Percentiles rank a stretch among this genome's conserved stretches.
These are phyloP conservation scores for Furcifer pardalis DNA, from an alignment of 2,797 vertebrate species.

Conservation along the genomic window DNA sequence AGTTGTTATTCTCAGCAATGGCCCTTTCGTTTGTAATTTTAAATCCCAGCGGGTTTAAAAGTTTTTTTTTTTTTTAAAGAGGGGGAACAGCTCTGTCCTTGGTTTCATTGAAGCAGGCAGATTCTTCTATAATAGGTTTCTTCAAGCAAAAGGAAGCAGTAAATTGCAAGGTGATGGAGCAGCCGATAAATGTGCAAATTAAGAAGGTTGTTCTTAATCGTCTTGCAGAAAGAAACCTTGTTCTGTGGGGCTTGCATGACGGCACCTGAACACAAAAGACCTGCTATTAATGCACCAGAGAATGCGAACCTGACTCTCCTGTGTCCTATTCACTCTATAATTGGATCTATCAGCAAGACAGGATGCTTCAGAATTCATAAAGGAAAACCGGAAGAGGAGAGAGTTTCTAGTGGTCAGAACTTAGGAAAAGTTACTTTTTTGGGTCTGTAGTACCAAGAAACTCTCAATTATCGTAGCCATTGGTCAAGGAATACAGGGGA, in stretches of 20 bases:
- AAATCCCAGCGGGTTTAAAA: slow-evolving; percentile 45
- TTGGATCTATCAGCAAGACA: slow-evolving; percentile 34
- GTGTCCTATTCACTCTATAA: slow-evolving; percentile 13
- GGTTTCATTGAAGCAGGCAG: slow-evolving; percentile 28
- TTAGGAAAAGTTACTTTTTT: neutral
- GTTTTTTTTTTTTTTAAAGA: too few species aligned
- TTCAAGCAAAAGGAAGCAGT: slow-evolving; percentile 33
- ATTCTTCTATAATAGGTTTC: slow-evolving; percentile 59
- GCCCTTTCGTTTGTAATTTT: slow-evolving; percentile 25
- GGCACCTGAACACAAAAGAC: neutral
- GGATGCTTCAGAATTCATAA: slow-evolving; percentile 7
- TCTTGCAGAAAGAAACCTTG: slow-evolving; percentile 37
- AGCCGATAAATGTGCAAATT: slow-evolving; percentile 31
- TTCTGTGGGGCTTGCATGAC: neutral
- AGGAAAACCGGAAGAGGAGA: neutral
- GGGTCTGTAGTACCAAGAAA: neutral
- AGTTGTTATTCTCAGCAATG: slow-evolving; percentile 24
- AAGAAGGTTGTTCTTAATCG: slow-evolving; percentile 42
- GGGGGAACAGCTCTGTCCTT: neutral
- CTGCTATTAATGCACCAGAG: neutral
- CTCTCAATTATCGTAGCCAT: neutral
- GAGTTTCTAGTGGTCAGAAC: neutral
- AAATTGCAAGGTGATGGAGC: slow-evolving; percentile 37
- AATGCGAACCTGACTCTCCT: slow-evolving; percentile 6
- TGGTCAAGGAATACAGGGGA: neutral